Evolutionary conservation across 1,140 invertebrate genomes (phyloP), one percentile per base, ranked within the genome.

Genomic region (Zaprionus vittiger): DNA sequence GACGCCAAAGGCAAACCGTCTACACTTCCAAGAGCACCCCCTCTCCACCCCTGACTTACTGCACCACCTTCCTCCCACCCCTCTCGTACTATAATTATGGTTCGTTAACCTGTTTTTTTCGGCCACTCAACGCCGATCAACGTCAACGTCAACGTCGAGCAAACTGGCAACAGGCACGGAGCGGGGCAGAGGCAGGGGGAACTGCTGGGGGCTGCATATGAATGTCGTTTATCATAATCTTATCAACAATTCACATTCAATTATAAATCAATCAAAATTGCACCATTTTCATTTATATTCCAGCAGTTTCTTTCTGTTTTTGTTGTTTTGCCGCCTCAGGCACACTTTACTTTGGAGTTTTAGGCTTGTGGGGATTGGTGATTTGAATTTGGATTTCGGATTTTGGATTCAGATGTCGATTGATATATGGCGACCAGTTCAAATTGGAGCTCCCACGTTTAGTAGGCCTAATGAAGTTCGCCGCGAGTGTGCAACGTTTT

Each of bases 241-340:
- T 90, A 90, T 90, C 85, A 90, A 90, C 85, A 90, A 90, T 90
- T 90, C 85, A 90, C 85, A 90, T 90, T 90, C 85, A 90, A 90
- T 90, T 90, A 90, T 90, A 90, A 90, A 90, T 90, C 85, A 90
- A 90, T 90, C 85, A 90, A 90, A 90, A 90, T 90, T 90, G 81
- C 85, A 90, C 86, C 85, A 90, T 80, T 90, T 87, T 87, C 84
- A 84, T 87, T 89, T 87, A 87, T 80, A 79, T 81, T 49, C 74
- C 54, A 66, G 63, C 56, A 61, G 26, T 65, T 56, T 80, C 20
- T 68, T 85, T 72, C 70, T 77, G 26, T 75, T 56, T 75, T 74
- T 87, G 73, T 79, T 76, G 74, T 84, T 72, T 77, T 41, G 81
- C 84, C 84, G 83, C 73, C 83, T 24, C 11, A 61, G 68, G 84